These are phyloP conservation scores for Ceriagrion tenellum DNA, from an alignment of 2,888 invertebrate genomes.

Conservation along the genomic window DNA sequence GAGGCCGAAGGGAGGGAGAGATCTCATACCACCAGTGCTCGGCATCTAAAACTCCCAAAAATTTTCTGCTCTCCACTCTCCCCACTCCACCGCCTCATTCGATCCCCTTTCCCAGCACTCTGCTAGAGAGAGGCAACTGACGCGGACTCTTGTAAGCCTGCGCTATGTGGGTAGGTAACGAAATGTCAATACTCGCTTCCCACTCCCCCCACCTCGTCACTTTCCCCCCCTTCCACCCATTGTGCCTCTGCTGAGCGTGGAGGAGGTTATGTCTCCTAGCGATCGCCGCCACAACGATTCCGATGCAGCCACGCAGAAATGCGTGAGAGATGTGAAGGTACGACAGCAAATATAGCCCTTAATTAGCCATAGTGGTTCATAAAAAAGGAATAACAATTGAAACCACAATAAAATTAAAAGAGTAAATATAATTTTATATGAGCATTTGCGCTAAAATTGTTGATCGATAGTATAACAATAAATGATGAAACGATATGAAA, in stretches of 20 bases:
- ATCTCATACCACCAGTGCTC: too few species aligned
- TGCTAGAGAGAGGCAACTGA: background rate
- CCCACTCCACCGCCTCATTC: background rate
- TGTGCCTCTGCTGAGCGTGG: background rate
- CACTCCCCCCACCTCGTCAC: background rate
- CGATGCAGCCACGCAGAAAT: background rate
- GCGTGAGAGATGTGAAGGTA: background rate
- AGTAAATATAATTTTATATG: too few species aligned
- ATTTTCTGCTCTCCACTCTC: too few species aligned
- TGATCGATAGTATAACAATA: too few species aligned
- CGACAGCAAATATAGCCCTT: background rate
- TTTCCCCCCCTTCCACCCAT: too few species aligned
- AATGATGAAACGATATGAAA: too few species aligned
- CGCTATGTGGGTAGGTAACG: constrained; percentile 22
- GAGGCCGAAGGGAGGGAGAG: background rate
- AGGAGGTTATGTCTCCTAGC: background rate
- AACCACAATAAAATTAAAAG: too few species aligned
- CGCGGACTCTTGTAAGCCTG: background rate
- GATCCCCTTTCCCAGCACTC: background rate
- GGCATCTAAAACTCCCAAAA: too few species aligned
- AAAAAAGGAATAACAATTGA: too few species aligned
- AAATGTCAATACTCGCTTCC: background rate
- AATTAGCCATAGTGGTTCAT: too few species aligned
- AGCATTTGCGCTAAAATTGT: too few species aligned
- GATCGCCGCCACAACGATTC: background rate